phyloP scores from a whole-genome alignment of 2,797 vertebrate species.

The Avahi laniger region DNA sequence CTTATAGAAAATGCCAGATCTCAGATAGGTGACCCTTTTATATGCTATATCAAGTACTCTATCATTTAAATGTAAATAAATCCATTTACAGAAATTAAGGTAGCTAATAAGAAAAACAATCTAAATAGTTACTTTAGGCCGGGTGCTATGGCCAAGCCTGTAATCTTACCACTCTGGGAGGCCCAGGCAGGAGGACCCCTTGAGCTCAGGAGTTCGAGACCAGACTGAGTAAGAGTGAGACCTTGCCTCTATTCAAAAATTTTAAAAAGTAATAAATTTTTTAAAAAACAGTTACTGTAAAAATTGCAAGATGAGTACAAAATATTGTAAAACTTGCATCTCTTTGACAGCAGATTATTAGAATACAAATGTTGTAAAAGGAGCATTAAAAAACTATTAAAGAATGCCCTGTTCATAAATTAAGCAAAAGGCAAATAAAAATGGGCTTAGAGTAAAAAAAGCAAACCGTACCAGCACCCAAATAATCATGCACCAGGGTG shows the following conservation, averaged over 20 bases:
- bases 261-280: too few relatives aligned
- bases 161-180: too few relatives aligned
- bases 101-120: slow-evolving; percentile 17
- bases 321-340: background rate
- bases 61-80: slow-evolving; percentile 56
- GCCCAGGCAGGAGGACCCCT: too few relatives aligned
- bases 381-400: background rate
- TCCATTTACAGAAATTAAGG: slow-evolving; percentile 47
- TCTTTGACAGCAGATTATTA: background rate
- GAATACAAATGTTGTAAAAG: background rate
- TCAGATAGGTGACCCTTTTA: slow-evolving; percentile 23
- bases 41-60: slow-evolving; percentile 34
- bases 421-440: slow-evolving; percentile 58
- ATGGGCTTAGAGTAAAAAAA: slow-evolving; percentile 31
- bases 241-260: too few relatives aligned
- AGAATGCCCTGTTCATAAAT: slow-evolving; percentile 44
- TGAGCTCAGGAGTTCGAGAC: too few relatives aligned
- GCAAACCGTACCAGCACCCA: slow-evolving; percentile 7
- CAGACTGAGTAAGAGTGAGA: too few relatives aligned
- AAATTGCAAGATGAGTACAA: slow-evolving; percentile 19
- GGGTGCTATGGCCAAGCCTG: too few relatives aligned
- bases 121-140: background rate
- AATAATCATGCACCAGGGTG: background rate
- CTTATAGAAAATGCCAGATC: slow-evolving; percentile 11
- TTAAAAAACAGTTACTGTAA: background rate